These are phyloP conservation scores for Tetragnatha montana DNA, from an alignment of 2,888 invertebrate species.

Conservation along the genomic window DNA sequence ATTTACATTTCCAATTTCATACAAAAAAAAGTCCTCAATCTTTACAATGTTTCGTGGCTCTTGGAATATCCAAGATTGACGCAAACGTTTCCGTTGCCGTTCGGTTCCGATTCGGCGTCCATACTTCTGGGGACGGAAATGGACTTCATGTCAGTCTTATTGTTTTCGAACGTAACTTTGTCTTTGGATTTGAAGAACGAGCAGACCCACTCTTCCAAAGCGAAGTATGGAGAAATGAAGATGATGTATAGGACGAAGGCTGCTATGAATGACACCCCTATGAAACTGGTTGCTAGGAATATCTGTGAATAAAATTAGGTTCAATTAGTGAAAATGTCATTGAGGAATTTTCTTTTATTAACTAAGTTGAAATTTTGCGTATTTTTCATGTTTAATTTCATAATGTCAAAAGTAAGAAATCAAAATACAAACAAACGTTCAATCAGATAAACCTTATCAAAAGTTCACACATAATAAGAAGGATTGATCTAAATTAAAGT, in stretches of 20 bases:
- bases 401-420: too few relatives aligned
- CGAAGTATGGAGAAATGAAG: constrained; percentile 50
- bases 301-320: constrained; percentile 31
- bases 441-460: too few relatives aligned
- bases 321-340: background rate
- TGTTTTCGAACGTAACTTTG: constrained; percentile 34
- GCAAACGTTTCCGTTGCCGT: constrained; percentile 10
- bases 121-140: background rate
- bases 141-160: background rate
- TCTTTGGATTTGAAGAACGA: constrained; percentile 20
- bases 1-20: too few relatives aligned
- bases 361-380: too few relatives aligned
- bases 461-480: too few relatives aligned
- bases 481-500: too few relatives aligned
- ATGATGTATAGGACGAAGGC: constrained; percentile 40
- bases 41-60: constrained; percentile 40
- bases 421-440: too few relatives aligned
- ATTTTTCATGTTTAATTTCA: too few relatives aligned
- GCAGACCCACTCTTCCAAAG: constrained; percentile 28
- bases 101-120: background rate
- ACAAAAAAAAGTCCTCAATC: too few relatives aligned
- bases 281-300: constrained; percentile 44
- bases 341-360: too few relatives aligned
- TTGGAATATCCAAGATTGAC: constrained; percentile 45
- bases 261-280: constrained; percentile 19